Percentiles rank a stretch among this genome's conserved stretches.
Evolutionary conservation across 2,888 invertebrate species (phyloP).

Genomic region (Archips xylosteana): DNA sequence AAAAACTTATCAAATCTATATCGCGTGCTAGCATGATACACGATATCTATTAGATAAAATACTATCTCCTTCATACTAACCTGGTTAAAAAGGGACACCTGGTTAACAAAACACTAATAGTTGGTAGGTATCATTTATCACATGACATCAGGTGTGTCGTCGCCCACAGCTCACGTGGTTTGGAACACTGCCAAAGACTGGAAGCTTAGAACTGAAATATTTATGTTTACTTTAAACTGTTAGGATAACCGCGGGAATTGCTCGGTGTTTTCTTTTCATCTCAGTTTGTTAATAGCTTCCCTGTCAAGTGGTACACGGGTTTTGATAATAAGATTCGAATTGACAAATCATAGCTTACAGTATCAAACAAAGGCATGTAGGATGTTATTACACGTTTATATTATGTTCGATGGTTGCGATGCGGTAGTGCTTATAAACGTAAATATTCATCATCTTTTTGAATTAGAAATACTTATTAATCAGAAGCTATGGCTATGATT

Average conservation of each 20-base stretch:
- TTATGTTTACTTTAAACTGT: slow-evolving; percentile 25
- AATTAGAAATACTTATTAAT: too few species aligned
- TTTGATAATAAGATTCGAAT: too few species aligned
- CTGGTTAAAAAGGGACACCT: neutral
- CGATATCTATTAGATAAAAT: slow-evolving; percentile 2
- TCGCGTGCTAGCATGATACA: slow-evolving; percentile 2
- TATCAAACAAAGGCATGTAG: too few species aligned
- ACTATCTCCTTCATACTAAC: neutral
- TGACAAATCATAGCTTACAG: too few species aligned
- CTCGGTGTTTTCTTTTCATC: neutral
- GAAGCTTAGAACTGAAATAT: slow-evolving; percentile 16
- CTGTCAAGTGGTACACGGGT: neutral
- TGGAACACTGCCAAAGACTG: slow-evolving; percentile 21
- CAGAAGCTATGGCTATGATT: too few species aligned
- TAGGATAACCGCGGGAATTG: neutral
- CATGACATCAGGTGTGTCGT: slow-evolving; percentile 9
- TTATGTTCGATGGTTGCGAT: too few species aligned
- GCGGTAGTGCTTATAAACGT: too few species aligned
- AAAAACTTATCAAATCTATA: slow-evolving; percentile 14
- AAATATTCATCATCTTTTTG: too few species aligned
- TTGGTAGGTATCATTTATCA: neutral
- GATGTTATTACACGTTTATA: too few species aligned
- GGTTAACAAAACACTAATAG: neutral
- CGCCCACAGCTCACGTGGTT: slow-evolving; percentile 16
- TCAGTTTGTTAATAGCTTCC: neutral